Evolutionary conservation across 2,888 invertebrate genomes (phyloP).

Genomic region (Andrena hattorfiana): DNA sequence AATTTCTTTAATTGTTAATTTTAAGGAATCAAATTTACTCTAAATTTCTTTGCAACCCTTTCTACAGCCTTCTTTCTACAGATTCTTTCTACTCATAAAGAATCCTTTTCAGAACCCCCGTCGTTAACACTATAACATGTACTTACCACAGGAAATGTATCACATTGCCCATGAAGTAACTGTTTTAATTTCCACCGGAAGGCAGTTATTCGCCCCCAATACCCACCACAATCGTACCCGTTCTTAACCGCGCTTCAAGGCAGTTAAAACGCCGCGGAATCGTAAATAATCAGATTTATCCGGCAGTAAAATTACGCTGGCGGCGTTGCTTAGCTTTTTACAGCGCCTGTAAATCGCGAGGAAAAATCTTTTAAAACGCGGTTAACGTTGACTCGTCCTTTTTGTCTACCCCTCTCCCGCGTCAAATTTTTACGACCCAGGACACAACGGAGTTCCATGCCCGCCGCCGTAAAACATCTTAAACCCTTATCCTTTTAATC

Average conservation of each 20-base stretch:
- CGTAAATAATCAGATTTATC: constrained; percentile 58
- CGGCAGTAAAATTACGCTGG: constrained; percentile 39
- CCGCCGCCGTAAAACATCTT: constrained; percentile 66
- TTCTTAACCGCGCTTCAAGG: constrained; percentile 37
- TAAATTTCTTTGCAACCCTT: neutral
- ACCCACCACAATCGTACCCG: constrained; percentile 11
- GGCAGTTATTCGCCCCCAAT: constrained; percentile 12
- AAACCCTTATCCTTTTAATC: constrained; percentile 69
- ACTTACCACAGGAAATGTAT: neutral
- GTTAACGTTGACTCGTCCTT: constrained; percentile 38
- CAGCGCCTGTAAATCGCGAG: constrained; percentile 34
- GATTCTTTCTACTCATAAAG: neutral
- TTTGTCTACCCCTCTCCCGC: neutral
- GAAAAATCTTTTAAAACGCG: constrained; percentile 43
- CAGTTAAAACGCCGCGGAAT: constrained; percentile 37
- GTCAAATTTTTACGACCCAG: constrained; percentile 69
- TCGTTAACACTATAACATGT: neutral
- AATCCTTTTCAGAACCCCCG: neutral
- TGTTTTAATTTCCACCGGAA: constrained; percentile 2
- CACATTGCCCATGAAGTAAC: constrained; percentile 19
- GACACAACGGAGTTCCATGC: constrained; percentile 59
- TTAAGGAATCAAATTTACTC: too few relatives aligned
- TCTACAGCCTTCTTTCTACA: too few relatives aligned
- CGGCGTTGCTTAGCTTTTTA: constrained; percentile 30
- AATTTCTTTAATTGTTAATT: too few relatives aligned